Evolutionary conservation across 2,113 vertebrate genomes (phyloP), one percentile per base, ranked within the genome.

Genomic region (Odontophorus gujanensis): DNA sequence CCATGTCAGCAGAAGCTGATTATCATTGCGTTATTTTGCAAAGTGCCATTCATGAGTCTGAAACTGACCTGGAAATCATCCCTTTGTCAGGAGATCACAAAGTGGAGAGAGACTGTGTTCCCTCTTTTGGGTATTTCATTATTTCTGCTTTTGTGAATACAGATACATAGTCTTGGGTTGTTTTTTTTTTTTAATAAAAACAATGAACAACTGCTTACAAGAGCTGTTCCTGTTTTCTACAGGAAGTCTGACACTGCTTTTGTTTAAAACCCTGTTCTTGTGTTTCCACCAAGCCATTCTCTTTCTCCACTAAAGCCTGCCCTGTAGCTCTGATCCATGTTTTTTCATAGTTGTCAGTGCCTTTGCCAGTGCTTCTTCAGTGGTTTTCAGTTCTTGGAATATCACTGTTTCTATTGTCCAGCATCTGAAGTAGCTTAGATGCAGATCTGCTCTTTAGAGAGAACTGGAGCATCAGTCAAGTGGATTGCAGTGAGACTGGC

Each of bases 391-490:
- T 57, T 74, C 58, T 47, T 66, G 69, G 71, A 86, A 63, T 61
- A 13, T 63, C 69, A 9, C 63, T 3, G 17, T 81, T 88, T 48
- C 85, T 38, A 93, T 93, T 94, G 94, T 88, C 69, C 86, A 58
- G 42, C 40, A 4, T 40, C 51, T 75, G 86, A 89, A 85, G 76
- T 9, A 16, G 67, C 62, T 91, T 45, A 74, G 80, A 88, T 73
- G 66, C 79, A 86, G 81, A 87, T 55, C 91, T 84, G 77, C 71
- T 82, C 66, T 75, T 85, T 81, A 59, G 63, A 50, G 85, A 75
- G 74, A 73, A 38, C 71, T 73, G 67, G 63, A 79, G 66, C 80
- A 90, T 77, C 81, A 85, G 59, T 92, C 87, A 93, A 89, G 80
- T 89, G 74, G 90, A 81, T 94, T 90, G n/a, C 40, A 63, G 57